A percentile compares a stretch with the other conserved stretches of the same genome.
These are phyloP conservation scores for Ormyrus labotus DNA, from an alignment of 2,888 invertebrate species.

Conservation along the genomic window DNA sequence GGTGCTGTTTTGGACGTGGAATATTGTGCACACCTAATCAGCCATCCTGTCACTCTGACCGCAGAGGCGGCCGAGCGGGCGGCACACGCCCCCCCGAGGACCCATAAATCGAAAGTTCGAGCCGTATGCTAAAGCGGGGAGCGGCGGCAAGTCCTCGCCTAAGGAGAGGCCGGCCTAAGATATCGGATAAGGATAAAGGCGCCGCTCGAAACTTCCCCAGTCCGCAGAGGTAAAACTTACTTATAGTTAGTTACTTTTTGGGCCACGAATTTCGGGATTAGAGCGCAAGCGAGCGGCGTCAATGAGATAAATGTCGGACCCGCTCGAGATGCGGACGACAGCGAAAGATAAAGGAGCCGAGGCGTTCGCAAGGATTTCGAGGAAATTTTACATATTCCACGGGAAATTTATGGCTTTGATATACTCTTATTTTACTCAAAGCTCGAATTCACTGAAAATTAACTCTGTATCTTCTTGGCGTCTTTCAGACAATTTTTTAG, in stretches of 20 bases:
- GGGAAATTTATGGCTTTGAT: not conserved
- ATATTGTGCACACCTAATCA: constrained; percentile 75
- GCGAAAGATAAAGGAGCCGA: constrained; percentile 9
- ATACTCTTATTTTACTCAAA: too few relatives aligned
- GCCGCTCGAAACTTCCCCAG: constrained; percentile 29
- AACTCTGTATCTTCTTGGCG: too few relatives aligned
- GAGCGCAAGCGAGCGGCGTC: constrained; percentile 5
- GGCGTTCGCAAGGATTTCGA: not conserved
- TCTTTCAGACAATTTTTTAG: too few relatives aligned
- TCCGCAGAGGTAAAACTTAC: constrained; percentile 37
- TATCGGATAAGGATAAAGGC: constrained; percentile 52
- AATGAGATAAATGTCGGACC: constrained; percentile 47
- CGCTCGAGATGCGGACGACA: constrained; percentile 9
- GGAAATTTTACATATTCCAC: constrained; percentile 29
- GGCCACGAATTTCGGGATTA: constrained; percentile 42
- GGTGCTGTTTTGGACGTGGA: constrained; percentile 72
- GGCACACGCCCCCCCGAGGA: constrained; percentile 59
- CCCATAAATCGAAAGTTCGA: constrained; percentile 75
- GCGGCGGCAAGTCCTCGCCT: not conserved
- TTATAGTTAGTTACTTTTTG: constrained; percentile 34
- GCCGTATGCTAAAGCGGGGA: constrained; percentile 48
- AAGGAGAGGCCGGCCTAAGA: constrained; percentile 39
- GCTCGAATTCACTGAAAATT: too few relatives aligned
- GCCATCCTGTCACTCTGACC: constrained; percentile 75
- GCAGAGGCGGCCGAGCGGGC: constrained; percentile 56